Percentiles rank a stretch among this genome's conserved stretches.
These are phyloP conservation scores for Procambarus virginalis DNA, from an alignment of 1,140 invertebrate species.

Conservation along the genomic window DNA sequence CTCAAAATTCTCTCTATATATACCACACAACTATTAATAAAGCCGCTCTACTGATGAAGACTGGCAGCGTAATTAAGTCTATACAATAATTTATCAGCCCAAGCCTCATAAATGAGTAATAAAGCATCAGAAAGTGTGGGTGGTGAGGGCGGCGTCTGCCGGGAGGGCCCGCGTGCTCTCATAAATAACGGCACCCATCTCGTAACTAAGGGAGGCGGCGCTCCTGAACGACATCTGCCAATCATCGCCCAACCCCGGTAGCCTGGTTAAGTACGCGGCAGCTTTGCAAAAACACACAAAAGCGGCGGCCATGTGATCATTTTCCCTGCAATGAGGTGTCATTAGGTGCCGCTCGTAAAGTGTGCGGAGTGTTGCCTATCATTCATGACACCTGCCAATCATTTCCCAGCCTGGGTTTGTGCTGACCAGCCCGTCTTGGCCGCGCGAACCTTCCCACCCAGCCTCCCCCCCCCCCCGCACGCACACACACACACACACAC, in stretches of 20 bases:
- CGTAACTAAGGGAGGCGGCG: constrained; percentile 51
- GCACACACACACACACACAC: background rate
- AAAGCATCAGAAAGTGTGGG: constrained; percentile 49
- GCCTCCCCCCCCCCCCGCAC: background rate
- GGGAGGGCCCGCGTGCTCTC: constrained; percentile 1
- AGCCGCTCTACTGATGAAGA: constrained; percentile 55
- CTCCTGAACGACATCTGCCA: constrained; percentile 64
- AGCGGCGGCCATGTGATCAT: constrained; percentile 55
- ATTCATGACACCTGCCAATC: constrained; percentile 61
- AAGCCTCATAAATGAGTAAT: constrained; percentile 39
- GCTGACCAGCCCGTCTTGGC: background rate
- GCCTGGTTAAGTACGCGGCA: constrained; percentile 62
- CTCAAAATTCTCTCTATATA: constrained; percentile 35
- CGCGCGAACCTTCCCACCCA: too few relatives aligned
- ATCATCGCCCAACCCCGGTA: constrained; percentile 65
- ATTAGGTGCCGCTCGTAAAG: constrained; percentile 48
- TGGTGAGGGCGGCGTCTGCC: constrained; percentile 23
- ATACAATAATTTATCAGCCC: constrained; percentile 53
- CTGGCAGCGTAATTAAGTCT: constrained; percentile 54
- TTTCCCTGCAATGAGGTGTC: constrained; percentile 53
- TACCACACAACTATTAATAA: constrained; percentile 34
- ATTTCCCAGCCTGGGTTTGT: constrained; percentile 12
- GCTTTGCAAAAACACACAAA: constrained; percentile 64
- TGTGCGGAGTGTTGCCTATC: constrained; percentile 55
- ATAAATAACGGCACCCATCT: constrained; percentile 43